Percentiles rank a stretch among this genome's conserved stretches.
phyloP scores from a whole-genome alignment of 1,140 invertebrate genomes.

The Cyrtorhinus lividipennis region DNA sequence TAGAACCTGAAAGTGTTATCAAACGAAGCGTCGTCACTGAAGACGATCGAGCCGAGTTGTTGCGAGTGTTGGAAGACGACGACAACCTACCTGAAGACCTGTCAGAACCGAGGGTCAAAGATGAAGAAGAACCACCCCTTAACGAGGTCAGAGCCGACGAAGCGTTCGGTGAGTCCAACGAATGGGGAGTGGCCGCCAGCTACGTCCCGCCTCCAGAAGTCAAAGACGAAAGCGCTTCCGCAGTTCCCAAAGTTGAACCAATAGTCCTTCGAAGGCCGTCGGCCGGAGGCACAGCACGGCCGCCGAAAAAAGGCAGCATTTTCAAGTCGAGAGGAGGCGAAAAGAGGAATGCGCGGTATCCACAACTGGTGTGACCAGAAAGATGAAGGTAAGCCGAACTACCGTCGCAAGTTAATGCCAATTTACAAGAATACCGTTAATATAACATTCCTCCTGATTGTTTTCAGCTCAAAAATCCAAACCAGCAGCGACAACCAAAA shows the following conservation, averaged over 20 bases:
- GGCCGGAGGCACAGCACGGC: not conserved
- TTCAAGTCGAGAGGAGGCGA: conserved; percentile 71
- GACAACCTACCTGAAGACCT: not conserved
- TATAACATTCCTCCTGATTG: too few relatives aligned
- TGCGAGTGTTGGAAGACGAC: conserved; percentile 23
- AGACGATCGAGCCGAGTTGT: conserved; percentile 20
- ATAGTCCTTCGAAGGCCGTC: conserved; percentile 11
- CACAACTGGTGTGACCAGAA: conserved; percentile 73
- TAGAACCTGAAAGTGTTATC: conserved; percentile 18
- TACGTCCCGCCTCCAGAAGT: not conserved
- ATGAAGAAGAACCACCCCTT: conserved; percentile 21
- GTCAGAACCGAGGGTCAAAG: not conserved
- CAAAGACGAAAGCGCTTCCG: conserved; percentile 13
- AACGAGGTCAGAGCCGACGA: conserved; percentile 25
- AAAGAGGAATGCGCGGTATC: conserved; percentile 64
- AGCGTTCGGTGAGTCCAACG: conserved; percentile 25
- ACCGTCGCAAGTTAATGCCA: too few relatives aligned
- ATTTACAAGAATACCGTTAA: too few relatives aligned
- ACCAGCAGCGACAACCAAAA: not conserved
- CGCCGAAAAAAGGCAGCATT: conserved; percentile 51
- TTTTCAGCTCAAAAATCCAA: conserved; percentile 1
- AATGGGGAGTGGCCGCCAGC: not conserved
- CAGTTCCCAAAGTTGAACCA: conserved; percentile 12
- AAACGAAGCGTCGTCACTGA: conserved; percentile 14
- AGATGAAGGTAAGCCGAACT: conserved; percentile 30